A percentile compares a stretch with the other conserved stretches of the same genome.
phyloP scores from a whole-genome alignment of 2,113 vertebrate species.

The Odontesthes bonariensis region DNA sequence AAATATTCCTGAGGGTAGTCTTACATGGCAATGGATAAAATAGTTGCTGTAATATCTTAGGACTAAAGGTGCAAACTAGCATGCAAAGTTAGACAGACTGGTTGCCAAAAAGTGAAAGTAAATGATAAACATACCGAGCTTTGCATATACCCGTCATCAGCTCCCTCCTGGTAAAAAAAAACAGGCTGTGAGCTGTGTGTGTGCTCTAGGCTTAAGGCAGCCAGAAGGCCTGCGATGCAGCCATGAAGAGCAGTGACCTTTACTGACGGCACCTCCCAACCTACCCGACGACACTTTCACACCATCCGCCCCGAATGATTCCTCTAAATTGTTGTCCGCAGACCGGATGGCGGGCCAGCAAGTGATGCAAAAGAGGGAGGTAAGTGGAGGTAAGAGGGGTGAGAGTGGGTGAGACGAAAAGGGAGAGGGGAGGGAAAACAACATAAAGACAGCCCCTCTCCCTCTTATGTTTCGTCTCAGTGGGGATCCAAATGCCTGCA shows the following conservation, averaged over 20 bases:
- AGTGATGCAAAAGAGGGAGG: slow-evolving; percentile 13
- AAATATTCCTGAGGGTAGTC: too few species aligned
- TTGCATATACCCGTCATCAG: background rate
- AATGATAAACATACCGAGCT: too few species aligned
- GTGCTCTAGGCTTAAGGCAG: background rate
- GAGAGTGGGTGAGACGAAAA: background rate
- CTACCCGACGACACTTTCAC: slow-evolving; percentile 54
- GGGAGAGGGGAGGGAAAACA: slow-evolving; percentile 10
- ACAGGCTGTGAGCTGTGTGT: background rate
- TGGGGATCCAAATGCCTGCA: slow-evolving; percentile 39
- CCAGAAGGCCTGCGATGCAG: slow-evolving; percentile 15
- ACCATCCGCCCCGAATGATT: slow-evolving; percentile 56
- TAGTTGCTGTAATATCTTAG: too few species aligned
- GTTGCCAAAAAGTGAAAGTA: too few species aligned
- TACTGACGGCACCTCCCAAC: slow-evolving; percentile 17
- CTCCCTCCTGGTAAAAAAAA: background rate
- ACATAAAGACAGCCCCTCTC: slow-evolving; percentile 25
- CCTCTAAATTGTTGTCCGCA: slow-evolving; percentile 8
- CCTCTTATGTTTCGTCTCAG: slow-evolving; percentile 20
- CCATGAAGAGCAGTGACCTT: slow-evolving; percentile 58
- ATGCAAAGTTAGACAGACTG: too few species aligned
- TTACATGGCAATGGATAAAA: too few species aligned
- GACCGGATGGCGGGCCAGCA: slow-evolving; percentile 10
- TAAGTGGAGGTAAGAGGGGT: slow-evolving; percentile 17
- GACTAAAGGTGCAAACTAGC: too few species aligned